These are phyloP conservation scores for Anthrax anthrax DNA, from an alignment of 2,888 invertebrate species.

Conservation along the genomic window DNA sequence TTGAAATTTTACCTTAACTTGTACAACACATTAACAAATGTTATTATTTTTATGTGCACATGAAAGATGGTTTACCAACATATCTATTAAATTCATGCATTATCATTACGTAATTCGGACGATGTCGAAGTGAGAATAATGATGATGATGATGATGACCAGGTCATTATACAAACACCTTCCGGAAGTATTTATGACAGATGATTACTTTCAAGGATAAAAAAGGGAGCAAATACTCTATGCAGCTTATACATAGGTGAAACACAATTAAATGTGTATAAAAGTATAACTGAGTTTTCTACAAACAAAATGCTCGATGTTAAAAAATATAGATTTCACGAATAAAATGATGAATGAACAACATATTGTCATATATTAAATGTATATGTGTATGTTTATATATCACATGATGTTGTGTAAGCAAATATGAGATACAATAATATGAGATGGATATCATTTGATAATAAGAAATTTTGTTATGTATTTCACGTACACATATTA, in stretches of 20 bases:
- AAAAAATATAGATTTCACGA: neutral
- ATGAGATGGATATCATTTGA: too few species aligned
- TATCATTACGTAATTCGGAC: neutral
- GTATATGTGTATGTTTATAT: too few species aligned
- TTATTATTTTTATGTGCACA: too few species aligned
- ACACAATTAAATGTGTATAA: neutral
- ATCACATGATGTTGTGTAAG: neutral
- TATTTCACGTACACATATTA: too few species aligned
- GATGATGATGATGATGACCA: neutral
- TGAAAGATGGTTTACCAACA: too few species aligned
- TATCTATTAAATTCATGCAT: too few species aligned
- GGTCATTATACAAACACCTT: neutral
- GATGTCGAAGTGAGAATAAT: neutral
- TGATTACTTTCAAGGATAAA: neutral
- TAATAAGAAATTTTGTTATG: too few species aligned
- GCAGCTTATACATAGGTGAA: neutral
- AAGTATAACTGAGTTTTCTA: neutral
- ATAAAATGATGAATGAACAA: neutral
- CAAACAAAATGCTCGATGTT: too few species aligned
- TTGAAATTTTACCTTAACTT: too few species aligned
- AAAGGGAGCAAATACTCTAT: neutral
- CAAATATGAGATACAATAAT: too few species aligned
- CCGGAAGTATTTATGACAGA: neutral
- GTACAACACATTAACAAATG: too few species aligned
- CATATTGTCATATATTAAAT: too few species aligned